Percentiles rank a stretch among this genome's conserved stretches.
phyloP scores from a whole-genome alignment of 2,888 invertebrate species.

The Ceratothoa steindachneri region DNA sequence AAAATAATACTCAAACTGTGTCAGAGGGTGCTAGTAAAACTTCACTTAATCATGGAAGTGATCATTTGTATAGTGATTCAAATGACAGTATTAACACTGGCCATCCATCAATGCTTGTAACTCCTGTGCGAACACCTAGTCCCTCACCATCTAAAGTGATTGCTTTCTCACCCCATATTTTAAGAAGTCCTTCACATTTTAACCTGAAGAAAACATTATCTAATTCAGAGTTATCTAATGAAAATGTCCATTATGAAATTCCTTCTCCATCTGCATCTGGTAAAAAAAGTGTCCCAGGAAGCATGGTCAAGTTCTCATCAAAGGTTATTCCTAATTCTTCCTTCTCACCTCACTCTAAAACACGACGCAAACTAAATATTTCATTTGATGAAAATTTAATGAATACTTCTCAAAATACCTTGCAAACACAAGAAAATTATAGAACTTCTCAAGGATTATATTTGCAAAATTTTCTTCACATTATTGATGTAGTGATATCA shows the following conservation, averaged over 20 bases:
- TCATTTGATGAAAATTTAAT: neutral
- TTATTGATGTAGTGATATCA: slow-evolving; percentile 27
- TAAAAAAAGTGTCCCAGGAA: neutral
- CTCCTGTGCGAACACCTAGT: slow-evolving; percentile 3
- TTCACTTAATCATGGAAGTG: neutral
- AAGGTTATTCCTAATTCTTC: neutral
- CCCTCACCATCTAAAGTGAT: neutral
- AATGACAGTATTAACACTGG: neutral
- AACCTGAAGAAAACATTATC: too few species aligned
- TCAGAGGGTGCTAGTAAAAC: neutral
- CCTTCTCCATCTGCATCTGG: neutral
- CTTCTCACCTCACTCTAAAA: neutral
- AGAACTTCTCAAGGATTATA: slow-evolving; percentile 30
- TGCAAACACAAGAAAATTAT: slow-evolving; percentile 14
- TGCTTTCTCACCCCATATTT: neutral
- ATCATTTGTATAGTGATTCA: neutral
- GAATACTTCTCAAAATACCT: neutral
- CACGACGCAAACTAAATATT: neutral
- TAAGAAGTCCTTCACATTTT: neutral
- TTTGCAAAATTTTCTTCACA: slow-evolving; percentile 33
- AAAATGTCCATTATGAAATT: neutral
- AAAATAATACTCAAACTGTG: neutral
- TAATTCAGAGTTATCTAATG: neutral
- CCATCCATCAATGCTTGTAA: neutral
- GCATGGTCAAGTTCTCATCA: neutral